Percentiles rank a stretch among this genome's conserved stretches.
These are phyloP conservation scores for Phymanthus crucifer DNA, from an alignment of 92 coral and sea anemone genomes.

Conservation along the genomic window DNA sequence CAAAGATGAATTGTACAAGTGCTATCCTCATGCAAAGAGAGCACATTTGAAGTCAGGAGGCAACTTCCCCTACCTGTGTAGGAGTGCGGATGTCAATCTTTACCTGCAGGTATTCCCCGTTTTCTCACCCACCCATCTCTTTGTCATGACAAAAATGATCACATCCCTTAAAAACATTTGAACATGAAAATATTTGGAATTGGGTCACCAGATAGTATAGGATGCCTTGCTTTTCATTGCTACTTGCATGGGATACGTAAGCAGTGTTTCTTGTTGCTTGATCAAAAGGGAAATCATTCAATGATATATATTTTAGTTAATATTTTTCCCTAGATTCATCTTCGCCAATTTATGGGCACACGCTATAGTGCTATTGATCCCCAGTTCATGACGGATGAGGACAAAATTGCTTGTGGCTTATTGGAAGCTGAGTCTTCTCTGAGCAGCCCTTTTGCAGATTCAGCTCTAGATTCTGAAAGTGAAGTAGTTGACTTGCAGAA, in stretches of 20 bases:
- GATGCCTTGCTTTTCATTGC: too few relatives aligned
- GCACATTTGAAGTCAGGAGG: conserved; percentile 98
- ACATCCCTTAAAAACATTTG: too few relatives aligned
- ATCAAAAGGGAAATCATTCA: too few relatives aligned
- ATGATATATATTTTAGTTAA: background rate
- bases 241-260: too few relatives aligned
- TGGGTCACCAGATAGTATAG: too few relatives aligned
- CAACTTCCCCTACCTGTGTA: conserved; percentile 92
- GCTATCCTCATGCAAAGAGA: conserved; percentile 90
- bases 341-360: conserved; percentile 93
- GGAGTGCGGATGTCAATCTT: conserved; percentile 93
- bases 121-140: background rate
- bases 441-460: conserved; percentile 15
- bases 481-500: conserved; percentile 30
- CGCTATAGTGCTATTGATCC: conserved; percentile 95
- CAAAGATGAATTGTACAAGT: conserved; percentile 89
- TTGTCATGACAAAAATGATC: background rate
- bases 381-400: conserved; percentile 84
- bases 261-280: too few relatives aligned
- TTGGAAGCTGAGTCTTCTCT: conserved; percentile 22
- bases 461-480: conserved; percentile 1
- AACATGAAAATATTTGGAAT: too few relatives aligned
- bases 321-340: conserved; percentile 68
- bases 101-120: conserved; percentile 74
- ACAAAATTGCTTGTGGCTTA: conserved; percentile 78